A percentile compares a stretch with the other conserved stretches of the same genome.
Conservation (phyloP, 1,140 invertebrate species). For the Eupristina koningsbergeri region DNA sequence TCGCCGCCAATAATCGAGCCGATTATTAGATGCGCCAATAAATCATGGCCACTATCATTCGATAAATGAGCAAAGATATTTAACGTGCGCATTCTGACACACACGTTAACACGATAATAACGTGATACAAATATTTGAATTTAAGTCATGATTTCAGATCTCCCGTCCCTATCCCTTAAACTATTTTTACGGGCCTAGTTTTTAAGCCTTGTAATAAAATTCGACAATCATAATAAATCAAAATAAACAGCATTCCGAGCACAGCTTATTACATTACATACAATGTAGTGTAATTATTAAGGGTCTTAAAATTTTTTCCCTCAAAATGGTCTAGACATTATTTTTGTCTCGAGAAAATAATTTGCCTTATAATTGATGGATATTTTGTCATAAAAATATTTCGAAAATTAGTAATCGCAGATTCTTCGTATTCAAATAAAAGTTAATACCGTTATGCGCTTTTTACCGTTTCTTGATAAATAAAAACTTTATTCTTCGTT, state of each 20-base stretch:
- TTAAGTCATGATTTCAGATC: neutral
- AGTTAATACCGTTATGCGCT: constrained; percentile 8
- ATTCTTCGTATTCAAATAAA: neutral
- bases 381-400: constrained; percentile 3
- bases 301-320: too few relatives aligned
- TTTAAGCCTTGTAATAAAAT: neutral
- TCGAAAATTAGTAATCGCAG: neutral
- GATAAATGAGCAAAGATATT: neutral
- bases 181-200: neutral
- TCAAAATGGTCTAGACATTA: neutral
- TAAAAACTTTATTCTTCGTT: neutral
- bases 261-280: neutral
- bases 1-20: neutral
- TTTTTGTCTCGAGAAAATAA: neutral
- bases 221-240: constrained; percentile 6
- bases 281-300: neutral
- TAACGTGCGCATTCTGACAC: neutral
- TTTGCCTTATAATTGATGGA: neutral
- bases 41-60: neutral
- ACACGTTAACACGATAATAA: neutral
- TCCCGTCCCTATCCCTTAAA: too few relatives aligned
- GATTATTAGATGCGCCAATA: neutral
- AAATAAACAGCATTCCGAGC: neutral
- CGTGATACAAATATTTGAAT: neutral
- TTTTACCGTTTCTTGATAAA: neutral